Percentiles rank a stretch among this genome's conserved stretches.
Conservation (phyloP, 53 echinoderm and acorn worm species). For the Echinometra lucunter region DNA sequence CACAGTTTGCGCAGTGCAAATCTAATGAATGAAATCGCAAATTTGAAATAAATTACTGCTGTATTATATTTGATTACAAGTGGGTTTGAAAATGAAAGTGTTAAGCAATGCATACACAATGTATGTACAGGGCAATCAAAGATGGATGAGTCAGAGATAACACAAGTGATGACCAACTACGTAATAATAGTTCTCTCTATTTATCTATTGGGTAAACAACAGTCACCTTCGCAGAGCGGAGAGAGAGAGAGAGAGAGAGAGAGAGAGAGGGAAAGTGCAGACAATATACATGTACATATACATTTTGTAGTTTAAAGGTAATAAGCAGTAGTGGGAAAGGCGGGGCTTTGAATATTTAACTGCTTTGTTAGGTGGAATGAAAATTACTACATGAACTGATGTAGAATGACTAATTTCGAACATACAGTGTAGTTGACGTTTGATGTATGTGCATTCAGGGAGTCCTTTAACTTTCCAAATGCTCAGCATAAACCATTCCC, state of each 20-base stretch:
- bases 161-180: background rate
- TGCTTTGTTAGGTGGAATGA: too few species aligned
- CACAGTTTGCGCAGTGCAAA: background rate
- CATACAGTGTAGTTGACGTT: too few species aligned
- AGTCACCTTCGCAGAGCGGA: background rate
- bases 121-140: background rate
- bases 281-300: background rate
- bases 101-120: background rate
- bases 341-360: too few species aligned
- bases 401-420: too few species aligned
- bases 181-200: background rate
- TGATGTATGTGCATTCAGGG: too few species aligned
- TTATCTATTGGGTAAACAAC: background rate
- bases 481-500: too few species aligned
- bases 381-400: too few species aligned
- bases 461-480: too few species aligned
- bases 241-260: slow-evolving; percentile 23
- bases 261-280: background rate
- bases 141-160: slow-evolving; percentile 5
- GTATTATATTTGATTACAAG: background rate
- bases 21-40: background rate
- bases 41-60: background rate
- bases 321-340: too few species aligned
- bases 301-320: too few species aligned
- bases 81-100: slow-evolving; percentile 14